These are phyloP conservation scores for Pseudochaenichthys georgianus DNA, from an alignment of 2,797 vertebrate genomes.

Conservation along the genomic window DNA sequence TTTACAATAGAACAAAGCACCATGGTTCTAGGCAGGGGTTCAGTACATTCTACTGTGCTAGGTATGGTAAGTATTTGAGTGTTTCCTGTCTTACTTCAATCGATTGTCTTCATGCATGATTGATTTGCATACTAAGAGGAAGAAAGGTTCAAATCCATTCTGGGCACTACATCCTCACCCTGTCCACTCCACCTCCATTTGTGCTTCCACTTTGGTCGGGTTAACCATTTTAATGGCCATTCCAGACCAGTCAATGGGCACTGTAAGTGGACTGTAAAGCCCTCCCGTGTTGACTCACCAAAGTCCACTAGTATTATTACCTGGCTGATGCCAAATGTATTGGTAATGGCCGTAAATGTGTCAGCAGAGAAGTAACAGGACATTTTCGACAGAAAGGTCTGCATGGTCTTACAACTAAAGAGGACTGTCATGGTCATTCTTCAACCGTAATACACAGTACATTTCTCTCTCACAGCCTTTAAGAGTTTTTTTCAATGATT, in stretches of 20 bases:
- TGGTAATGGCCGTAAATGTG: not conserved
- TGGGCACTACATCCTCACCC: not conserved
- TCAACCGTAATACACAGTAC: not conserved
- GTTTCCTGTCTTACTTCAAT: not conserved
- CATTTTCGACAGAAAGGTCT: not conserved
- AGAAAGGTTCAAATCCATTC: not conserved
- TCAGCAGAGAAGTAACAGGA: not conserved
- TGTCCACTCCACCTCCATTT: not conserved
- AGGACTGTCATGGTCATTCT: not conserved
- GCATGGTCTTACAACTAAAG: not conserved
- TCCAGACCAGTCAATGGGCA: slow-evolving; percentile 7
- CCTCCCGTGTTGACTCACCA: not conserved
- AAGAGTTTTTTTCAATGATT: not conserved
- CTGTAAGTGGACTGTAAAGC: slow-evolving; percentile 8
- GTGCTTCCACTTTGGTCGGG: not conserved
- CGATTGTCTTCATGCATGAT: not conserved
- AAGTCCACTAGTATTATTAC: not conserved
- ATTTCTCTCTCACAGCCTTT: not conserved
- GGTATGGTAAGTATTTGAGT: not conserved
- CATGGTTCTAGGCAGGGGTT: not conserved
- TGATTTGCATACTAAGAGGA: not conserved
- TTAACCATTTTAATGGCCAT: slow-evolving; percentile 13
- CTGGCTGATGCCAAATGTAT: not conserved
- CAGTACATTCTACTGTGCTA: not conserved
- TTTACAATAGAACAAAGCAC: slow-evolving; percentile 1